Evolutionary conservation across 2,113 vertebrate genomes (phyloP), one percentile per base, ranked within the genome.

Genomic region (Prionailurus viverrinus): DNA sequence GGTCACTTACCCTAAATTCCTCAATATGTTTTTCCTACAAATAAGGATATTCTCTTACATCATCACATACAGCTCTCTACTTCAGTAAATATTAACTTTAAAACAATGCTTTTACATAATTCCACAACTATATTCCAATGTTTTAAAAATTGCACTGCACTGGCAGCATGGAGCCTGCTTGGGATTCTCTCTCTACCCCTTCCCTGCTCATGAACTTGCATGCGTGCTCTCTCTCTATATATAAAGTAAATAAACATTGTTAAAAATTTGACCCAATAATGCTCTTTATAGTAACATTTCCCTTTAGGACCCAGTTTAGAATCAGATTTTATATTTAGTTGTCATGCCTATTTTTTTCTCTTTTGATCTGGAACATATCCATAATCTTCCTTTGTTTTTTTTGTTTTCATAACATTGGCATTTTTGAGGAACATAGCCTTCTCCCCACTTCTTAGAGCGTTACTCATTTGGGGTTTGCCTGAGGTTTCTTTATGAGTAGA

Each of bases 201-300:
- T 61, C 58, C 58, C 58, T 61, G 58, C 21, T 61, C 18, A 21
- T 61, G 58, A 2, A 19, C 21, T 61, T 3, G 58, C 21, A 23
- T 18, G 18, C 2, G 0, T 1, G 8, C 58, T 0, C 18, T 23
- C 58, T 9, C 21, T 23, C 0, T 61, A 61, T 18, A 61, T 8
- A 61, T 61, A 61, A 61, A 19, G 23, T 19, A 53, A 53, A 53
- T 58, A 61, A 61, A 23, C 58, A 14, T 45, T 65, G 69, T 85
- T 83, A 15, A 9, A 29, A 27, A 45, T 41, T 41, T 85, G 41
- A 84, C 6, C 19, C 31, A 58, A 45, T 76, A 83, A 69, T 84
- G 53, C 18, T 79, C 33, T 79, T 79, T 63, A 53, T 8, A 63
- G 19, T 63, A 61, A 84, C 93, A 89, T 79, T 39, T 68, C 14